Evolutionary conservation across 2,888 invertebrate genomes (phyloP), one percentile per base, ranked within the genome.

Genomic region (Cryptosula pallasiana): DNA sequence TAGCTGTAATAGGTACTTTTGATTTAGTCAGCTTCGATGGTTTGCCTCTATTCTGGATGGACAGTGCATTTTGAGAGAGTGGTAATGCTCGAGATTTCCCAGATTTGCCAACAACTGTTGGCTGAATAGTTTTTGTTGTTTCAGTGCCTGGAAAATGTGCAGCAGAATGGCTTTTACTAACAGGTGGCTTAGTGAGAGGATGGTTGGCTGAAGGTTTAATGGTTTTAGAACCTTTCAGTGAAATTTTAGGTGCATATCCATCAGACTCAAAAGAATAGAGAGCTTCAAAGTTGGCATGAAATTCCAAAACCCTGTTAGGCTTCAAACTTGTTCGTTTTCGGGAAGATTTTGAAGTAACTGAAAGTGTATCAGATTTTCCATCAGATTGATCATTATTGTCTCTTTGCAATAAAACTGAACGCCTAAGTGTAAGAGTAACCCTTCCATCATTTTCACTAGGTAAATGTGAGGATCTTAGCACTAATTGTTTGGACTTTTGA

Each of bases 361-460:
- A 63, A 2, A 9, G 63, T 29, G 63, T 63, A 13, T 63, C 63
- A 32, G 63, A 34, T 27, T 63, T 63, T 25, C 13, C 27, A 25
- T 27, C 55, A n/a, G 3, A 5, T n/a, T 55, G 16, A 5, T 55
- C 34, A 13, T 25, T 13, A 63, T 9, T 5, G 32, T 63, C 63
- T 32, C 34, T 27, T 63, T 63, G 63, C 3, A 63, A 2, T 32
- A 63, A 34, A 25, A 63, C 63, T 13, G 63, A 63, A 16, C 63
- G 20, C 3, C 63, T 25, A 2, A 63, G 27, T 29, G 63, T 63
- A 20, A 63, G 32, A 5, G 63, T 63, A 27, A 63, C 63, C 32
- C 63, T 25, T 2, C 63, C 63, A 63, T 63, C 63, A 25, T 34
- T 25, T 32, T 63, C 63, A 63, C 63, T 63, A 9, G 63, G 63